These are phyloP conservation scores for Drosophila repletoides DNA, from an alignment of 1,140 invertebrate species.

Conservation along the genomic window DNA sequence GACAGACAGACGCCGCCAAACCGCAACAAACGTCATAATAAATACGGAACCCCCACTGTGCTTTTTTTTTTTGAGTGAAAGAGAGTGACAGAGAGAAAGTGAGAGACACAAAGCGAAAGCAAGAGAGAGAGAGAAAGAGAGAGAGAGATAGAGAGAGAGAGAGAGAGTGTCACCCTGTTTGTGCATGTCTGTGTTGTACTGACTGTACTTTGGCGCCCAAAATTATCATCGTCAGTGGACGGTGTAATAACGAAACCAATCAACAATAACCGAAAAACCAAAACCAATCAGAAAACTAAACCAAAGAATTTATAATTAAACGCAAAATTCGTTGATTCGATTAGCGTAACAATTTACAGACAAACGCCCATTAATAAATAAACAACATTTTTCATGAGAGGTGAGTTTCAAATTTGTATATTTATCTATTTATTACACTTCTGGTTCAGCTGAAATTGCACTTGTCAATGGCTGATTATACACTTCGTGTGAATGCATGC, in stretches of 20 bases:
- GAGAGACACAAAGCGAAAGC: background rate
- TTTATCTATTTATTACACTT: background rate
- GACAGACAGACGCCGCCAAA: conserved; percentile 32
- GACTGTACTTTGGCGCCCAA: conserved; percentile 75
- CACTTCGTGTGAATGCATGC: background rate
- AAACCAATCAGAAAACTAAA: conserved; percentile 45
- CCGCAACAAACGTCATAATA: conserved; percentile 53
- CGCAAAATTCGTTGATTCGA: conserved; percentile 30
- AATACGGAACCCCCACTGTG: conserved; percentile 5
- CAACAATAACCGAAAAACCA: conserved; percentile 35
- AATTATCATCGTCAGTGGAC: conserved; percentile 33
- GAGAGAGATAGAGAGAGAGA: background rate
- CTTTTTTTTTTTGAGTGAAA: background rate
- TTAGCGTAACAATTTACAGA: conserved; percentile 29
- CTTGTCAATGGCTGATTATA: background rate
- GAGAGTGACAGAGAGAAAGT: background rate
- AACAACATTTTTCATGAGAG: conserved; percentile 14
- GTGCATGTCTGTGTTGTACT: conserved; percentile 11
- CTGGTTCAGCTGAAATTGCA: background rate
- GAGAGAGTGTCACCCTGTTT: background rate
- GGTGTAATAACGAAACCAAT: conserved; percentile 35
- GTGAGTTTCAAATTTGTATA: conserved; percentile 12
- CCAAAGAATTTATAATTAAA: conserved; percentile 53
- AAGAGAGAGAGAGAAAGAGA: conserved; percentile 8
- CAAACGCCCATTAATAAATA: conserved; percentile 4